Evolutionary conservation across 1,140 invertebrate species (phyloP), one percentile per base, ranked within the genome.

Genomic region (Tetragonula clypearis): DNA sequence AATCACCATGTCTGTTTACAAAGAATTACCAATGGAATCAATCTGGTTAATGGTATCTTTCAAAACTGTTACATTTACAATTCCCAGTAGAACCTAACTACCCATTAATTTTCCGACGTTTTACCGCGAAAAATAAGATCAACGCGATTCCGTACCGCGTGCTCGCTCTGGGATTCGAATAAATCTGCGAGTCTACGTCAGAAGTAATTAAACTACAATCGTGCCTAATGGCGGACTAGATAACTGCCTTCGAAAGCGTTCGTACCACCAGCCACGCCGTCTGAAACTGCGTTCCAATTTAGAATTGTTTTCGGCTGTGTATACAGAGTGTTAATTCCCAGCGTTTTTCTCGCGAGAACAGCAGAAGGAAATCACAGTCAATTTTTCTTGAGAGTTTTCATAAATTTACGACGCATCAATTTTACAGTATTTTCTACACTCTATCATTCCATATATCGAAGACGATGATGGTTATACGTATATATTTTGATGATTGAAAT

Each of bases 201-300:
- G 73, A 90, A 90, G 87, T 90, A 90, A 90, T 90, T 90, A 90
- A 90, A 90, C 89, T 88, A 88, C 84, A 88, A 88, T 90, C 85
- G 85, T 90, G 77, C 62, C 66, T 90, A 89, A 89, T 84, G 69
- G 78, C 71, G 65, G 73, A 53, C 78, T 35, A 85, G 85, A 85
- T 90, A 87, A 90, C 88, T 66, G 65, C 69, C 41, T 87, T 84
- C 60, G 77, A 84, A 49, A 26, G 55, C 65, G 17, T 74, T 79
- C 79, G 82, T 75, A 82, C 14, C 58, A 49, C 82, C 53, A 75
- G 65, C 71, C 79, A 58, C 9, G 69, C 58, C 83, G 62, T 75
- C 83, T 86, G 69, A 68, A 78, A 78, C 77, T 87, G 55, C 55
- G 56, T 83, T 19, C 41, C 21, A 30, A 82, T 60, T 65, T 21